Evolutionary conservation across 2,113 vertebrate genomes (phyloP).

Genomic region (Hyperoodon ampullatus): DNA sequence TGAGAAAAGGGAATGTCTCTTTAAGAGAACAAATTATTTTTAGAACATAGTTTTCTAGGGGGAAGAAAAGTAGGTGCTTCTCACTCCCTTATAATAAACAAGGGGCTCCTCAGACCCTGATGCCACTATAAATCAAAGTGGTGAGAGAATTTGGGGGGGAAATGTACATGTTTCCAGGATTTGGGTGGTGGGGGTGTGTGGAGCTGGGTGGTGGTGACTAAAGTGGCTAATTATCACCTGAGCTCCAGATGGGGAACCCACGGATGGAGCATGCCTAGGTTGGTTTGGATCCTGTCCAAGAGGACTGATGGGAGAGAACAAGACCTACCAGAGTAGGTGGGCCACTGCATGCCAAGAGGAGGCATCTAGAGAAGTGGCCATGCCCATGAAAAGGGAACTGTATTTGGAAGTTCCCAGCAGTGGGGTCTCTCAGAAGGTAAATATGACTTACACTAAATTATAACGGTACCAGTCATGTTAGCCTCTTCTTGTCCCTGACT

Average conservation of each 20-base stretch:
- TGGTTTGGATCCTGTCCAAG: slow-evolving; percentile 24
- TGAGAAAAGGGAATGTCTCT: not conserved
- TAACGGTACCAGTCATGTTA: not conserved
- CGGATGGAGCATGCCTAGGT: not conserved
- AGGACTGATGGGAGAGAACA: not conserved
- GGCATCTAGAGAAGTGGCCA: not conserved
- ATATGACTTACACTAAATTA: slow-evolving; percentile 42
- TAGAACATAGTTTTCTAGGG: not conserved
- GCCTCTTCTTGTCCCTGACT: not conserved
- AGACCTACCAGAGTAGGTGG: not conserved
- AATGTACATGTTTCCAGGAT: not conserved
- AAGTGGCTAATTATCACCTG: not conserved
- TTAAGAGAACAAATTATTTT: slow-evolving; percentile 10
- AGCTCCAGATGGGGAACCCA: not conserved
- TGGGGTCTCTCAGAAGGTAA: not conserved
- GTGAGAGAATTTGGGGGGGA: not conserved
- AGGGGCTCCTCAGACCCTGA: not conserved
- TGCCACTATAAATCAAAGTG: not conserved
- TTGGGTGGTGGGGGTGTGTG: not conserved
- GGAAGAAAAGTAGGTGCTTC: not conserved
- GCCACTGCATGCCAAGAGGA: not conserved
- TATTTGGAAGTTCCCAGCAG: slow-evolving; percentile 27
- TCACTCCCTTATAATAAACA: not conserved
- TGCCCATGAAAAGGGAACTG: not conserved
- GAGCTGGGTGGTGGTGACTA: not conserved